Percentiles rank a stretch among this genome's conserved stretches.
These are phyloP conservation scores for Romanogobio albipinnatus DNA, from an alignment of 2,113 vertebrate species.

Conservation along the genomic window DNA sequence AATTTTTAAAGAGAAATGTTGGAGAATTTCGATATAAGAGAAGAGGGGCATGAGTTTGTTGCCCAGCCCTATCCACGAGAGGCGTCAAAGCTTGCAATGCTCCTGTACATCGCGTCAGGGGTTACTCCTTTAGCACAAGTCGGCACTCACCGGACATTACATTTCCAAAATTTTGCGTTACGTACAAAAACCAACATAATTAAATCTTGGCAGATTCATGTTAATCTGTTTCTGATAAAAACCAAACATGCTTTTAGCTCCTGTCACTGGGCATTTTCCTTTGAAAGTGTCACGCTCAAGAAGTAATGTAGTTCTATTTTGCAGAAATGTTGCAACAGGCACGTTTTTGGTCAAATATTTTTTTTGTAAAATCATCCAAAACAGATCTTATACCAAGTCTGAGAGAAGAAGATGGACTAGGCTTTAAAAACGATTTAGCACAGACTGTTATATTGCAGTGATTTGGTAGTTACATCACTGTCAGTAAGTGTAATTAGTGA, in stretches of 20 bases:
- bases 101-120: too few relatives aligned
- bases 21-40: too few relatives aligned
- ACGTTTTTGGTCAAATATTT: neutral
- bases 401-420: constrained; percentile 5
- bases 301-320: neutral
- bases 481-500: constrained; percentile 21
- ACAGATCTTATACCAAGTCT: neutral
- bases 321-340: neutral
- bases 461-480: constrained; percentile 27
- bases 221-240: neutral
- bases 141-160: neutral
- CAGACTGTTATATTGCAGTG: neutral
- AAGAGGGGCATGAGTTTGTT: too few relatives aligned
- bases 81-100: too few relatives aligned
- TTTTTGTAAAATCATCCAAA: neutral
- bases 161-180: neutral
- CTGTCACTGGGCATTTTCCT: neutral
- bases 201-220: neutral
- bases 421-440: neutral
- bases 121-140: too few relatives aligned
- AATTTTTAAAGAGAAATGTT: too few relatives aligned
- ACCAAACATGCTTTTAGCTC: neutral
- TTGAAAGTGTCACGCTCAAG: neutral
- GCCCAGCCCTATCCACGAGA: too few relatives aligned
- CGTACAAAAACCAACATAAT: neutral